Percentiles rank a stretch among this genome's conserved stretches.
phyloP scores from a whole-genome alignment of 2,797 vertebrate genomes.

The Odontamblyopus rebecca region DNA sequence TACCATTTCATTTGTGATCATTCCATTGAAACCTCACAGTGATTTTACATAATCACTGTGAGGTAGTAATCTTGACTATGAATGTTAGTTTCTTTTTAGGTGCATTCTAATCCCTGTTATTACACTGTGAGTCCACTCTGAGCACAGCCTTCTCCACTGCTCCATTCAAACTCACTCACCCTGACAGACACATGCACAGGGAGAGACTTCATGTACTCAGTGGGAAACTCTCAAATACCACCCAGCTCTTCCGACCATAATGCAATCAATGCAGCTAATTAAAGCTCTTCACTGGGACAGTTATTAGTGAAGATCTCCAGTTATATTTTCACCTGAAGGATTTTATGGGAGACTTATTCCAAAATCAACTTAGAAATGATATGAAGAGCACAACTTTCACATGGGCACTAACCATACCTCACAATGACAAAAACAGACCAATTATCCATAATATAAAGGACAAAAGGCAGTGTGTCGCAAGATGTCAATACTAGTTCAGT shows the following conservation, averaged over 20 bases:
- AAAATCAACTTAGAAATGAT: not conserved
- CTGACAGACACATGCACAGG: slow-evolving; percentile 1
- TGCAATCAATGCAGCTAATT: slow-evolving; percentile 42
- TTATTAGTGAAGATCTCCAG: slow-evolving; percentile 32
- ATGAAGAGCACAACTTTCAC: not conserved
- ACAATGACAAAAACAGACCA: too few species aligned
- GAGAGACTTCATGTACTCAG: slow-evolving; percentile 12
- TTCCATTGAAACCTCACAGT: too few species aligned
- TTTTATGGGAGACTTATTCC: slow-evolving; percentile 6
- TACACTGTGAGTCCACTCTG: not conserved
- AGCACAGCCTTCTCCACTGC: slow-evolving; percentile 1
- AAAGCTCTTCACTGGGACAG: slow-evolving; percentile 28
- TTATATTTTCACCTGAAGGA: slow-evolving; percentile 32
- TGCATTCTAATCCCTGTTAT: not conserved
- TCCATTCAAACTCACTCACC: slow-evolving; percentile 11
- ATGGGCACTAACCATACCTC: too few species aligned
- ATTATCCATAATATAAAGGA: too few species aligned
- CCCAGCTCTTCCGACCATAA: slow-evolving; percentile 26
- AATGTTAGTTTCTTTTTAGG: not conserved
- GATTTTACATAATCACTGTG: too few species aligned
- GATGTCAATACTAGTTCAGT: too few species aligned
- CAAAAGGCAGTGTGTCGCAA: too few species aligned
- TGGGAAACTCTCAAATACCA: slow-evolving; percentile 21
- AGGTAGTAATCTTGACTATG: not conserved
- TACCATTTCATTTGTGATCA: too few species aligned